Evolutionary conservation across 2,888 invertebrate species (phyloP).

Genomic region (Folsomia candida): DNA sequence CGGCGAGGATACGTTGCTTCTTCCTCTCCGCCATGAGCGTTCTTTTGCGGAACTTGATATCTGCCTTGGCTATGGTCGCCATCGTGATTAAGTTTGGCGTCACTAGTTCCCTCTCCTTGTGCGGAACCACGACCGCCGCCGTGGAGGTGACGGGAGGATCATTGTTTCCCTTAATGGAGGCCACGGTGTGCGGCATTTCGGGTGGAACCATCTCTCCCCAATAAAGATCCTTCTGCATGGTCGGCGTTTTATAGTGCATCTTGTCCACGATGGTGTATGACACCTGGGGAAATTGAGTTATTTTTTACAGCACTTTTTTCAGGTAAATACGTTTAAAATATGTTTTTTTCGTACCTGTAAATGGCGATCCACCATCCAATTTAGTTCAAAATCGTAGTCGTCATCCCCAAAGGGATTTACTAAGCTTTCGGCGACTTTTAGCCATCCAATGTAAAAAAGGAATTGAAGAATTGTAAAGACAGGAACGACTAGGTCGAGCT

Average conservation of each 20-base stretch:
- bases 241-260: constrained; percentile 6
- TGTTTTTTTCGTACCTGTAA: constrained; percentile 4
- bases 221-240: neutral
- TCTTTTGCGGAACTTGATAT: constrained; percentile 6
- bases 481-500: constrained; percentile 1
- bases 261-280: constrained; percentile 9
- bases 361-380: constrained; percentile 16
- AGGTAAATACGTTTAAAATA: too few species aligned
- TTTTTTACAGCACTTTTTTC: too few species aligned
- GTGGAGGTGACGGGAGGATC: constrained; percentile 11
- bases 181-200: constrained; percentile 11
- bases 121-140: neutral
- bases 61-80: neutral
- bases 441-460: constrained; percentile 68
- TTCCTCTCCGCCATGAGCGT: neutral
- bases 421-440: constrained; percentile 85
- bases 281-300: neutral
- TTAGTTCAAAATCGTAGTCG: constrained; percentile 81
- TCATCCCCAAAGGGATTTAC: constrained; percentile 88
- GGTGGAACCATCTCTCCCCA: constrained; percentile 14
- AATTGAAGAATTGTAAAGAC: constrained; percentile 9
- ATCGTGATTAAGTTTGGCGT: neutral
- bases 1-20: too few species aligned
- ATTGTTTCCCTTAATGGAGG: constrained; percentile 7
- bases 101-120: constrained; percentile 8